Base-by-base conservation (phyloP, 2,888 invertebrate species). In the Monoplex corrugatus region DNA sequence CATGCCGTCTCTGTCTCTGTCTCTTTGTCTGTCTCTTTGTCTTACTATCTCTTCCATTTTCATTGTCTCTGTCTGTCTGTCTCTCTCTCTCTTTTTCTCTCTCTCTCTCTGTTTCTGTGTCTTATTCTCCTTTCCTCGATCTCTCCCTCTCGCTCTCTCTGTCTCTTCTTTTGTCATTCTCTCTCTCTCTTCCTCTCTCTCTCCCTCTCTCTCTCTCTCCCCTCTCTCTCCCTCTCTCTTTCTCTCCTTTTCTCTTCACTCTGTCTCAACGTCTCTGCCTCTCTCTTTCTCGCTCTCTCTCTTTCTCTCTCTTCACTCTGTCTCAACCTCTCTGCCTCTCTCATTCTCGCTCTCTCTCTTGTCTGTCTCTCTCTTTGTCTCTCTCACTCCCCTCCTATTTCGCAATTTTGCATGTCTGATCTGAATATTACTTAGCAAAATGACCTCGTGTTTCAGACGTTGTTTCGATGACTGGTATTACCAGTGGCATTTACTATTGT, bases 261-360 rank as follows among this genome's bases (percentile, higher is more conserved):
- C 32, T 13, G 35, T 5, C 72, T 32, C 72, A 0, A 32, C 16
- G 35, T 13, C 35, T 72, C 72, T 35, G 10, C 16, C 72, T 72
- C 35, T 72, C 38, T 72, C 72, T 72, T 16, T 72, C 72, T 72
- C 0, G 32, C 72, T 72, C 72, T 72, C 72, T 72, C 72, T 38
- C 72, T 72, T 35, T 35, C 35, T 72, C 35, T 35, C 35, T 72
- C 72, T 2, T 35, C 72, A 13, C 72, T 2, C 72, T 13, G 35
- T 72, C 72, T 72, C 72, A 1, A 32, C 35, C 72, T 13, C 72
- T 72, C 72, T 13, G 35, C 2, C 72, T 13, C 72, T 13, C 72
- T 72, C 72, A 35, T 35, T 72, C 72, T 72, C 72, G 32, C 72
- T 72, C 72, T 72, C 35, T n/a, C n/a, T n/a, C n/a, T n/a, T n/a